phyloP scores from a whole-genome alignment of 1,140 invertebrate species.

The Drosophila simulans region DNA sequence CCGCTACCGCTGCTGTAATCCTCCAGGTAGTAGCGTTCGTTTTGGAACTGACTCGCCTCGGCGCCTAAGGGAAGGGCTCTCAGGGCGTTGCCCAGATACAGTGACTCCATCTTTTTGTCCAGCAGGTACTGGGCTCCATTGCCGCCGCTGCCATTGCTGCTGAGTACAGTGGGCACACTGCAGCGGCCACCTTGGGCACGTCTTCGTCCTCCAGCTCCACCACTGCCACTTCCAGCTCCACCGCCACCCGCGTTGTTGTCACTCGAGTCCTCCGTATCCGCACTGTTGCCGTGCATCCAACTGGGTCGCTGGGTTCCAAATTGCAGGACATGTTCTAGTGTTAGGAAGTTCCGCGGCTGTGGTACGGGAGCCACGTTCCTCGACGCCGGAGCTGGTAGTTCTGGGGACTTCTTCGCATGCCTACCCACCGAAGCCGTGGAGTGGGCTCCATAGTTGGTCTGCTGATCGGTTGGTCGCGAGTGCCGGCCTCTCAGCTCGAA shows the following conservation, averaged over 20 bases:
- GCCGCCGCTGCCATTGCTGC: slow-evolving; percentile 28
- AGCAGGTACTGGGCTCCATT: slow-evolving; percentile 75
- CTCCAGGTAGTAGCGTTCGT: slow-evolving; percentile 80
- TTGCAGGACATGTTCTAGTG: slow-evolving; percentile 67
- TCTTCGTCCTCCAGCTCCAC: slow-evolving; percentile 21
- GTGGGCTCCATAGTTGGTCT: slow-evolving; percentile 52
- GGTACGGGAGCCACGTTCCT: slow-evolving; percentile 56
- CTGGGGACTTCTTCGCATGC: slow-evolving; percentile 52
- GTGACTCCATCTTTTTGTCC: slow-evolving; percentile 83
- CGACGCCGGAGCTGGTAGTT: slow-evolving; percentile 58
- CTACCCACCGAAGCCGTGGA: slow-evolving; percentile 58
- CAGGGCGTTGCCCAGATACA: slow-evolving; percentile 76
- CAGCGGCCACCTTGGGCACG: slow-evolving; percentile 67
- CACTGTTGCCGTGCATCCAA: slow-evolving; percentile 74
- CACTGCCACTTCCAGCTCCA: slow-evolving; percentile 32
- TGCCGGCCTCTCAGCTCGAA: slow-evolving; percentile 76
- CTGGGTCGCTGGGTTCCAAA: slow-evolving; percentile 56
- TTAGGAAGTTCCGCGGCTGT: slow-evolving; percentile 71
- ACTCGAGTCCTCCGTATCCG: slow-evolving; percentile 78
- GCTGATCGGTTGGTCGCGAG: slow-evolving; percentile 43
- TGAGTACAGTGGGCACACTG: slow-evolving; percentile 75
- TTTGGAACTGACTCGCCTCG: slow-evolving; percentile 80
- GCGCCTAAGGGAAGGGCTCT: slow-evolving; percentile 74
- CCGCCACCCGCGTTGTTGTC: slow-evolving; percentile 57
- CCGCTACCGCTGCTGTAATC: slow-evolving; percentile 80